phyloP scores from a whole-genome alignment of 2,797 vertebrate genomes.

The Poecile montanus region DNA sequence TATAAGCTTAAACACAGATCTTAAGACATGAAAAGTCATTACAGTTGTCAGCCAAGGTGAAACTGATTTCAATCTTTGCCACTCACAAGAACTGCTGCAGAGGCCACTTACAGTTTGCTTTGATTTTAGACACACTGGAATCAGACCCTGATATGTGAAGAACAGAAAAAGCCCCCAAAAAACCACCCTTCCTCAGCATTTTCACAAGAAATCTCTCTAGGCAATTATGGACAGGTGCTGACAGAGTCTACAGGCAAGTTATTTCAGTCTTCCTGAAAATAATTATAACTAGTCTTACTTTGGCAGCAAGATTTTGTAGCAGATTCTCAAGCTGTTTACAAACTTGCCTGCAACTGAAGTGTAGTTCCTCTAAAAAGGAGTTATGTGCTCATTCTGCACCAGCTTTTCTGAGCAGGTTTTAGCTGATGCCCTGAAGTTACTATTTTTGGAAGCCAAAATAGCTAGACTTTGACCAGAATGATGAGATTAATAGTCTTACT shows the following conservation, averaged over 20 bases:
- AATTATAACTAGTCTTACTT: background rate
- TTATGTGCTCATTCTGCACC: background rate
- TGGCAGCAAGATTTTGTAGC: background rate
- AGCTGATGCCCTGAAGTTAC: background rate
- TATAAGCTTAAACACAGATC: background rate
- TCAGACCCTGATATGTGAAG: background rate
- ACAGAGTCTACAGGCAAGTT: background rate
- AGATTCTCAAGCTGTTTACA: background rate
- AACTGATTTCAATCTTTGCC: background rate
- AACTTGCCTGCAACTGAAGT: background rate
- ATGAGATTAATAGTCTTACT: background rate
- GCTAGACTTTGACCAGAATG: background rate
- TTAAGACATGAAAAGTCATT: background rate
- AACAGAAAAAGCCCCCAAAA: background rate
- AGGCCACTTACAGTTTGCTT: background rate
- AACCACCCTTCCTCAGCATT: background rate
- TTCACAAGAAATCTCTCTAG: background rate
- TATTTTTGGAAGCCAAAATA: background rate
- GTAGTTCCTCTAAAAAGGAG: background rate
- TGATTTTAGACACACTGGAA: background rate
- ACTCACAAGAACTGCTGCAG: background rate
- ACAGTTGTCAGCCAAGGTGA: background rate
- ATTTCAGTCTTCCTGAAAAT: slow-evolving; percentile 2
- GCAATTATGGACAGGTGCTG: background rate
- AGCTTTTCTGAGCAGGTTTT: background rate